Evolutionary conservation across 2,888 invertebrate genomes (phyloP).

Genomic region (Amphipyra tragopoginis): DNA sequence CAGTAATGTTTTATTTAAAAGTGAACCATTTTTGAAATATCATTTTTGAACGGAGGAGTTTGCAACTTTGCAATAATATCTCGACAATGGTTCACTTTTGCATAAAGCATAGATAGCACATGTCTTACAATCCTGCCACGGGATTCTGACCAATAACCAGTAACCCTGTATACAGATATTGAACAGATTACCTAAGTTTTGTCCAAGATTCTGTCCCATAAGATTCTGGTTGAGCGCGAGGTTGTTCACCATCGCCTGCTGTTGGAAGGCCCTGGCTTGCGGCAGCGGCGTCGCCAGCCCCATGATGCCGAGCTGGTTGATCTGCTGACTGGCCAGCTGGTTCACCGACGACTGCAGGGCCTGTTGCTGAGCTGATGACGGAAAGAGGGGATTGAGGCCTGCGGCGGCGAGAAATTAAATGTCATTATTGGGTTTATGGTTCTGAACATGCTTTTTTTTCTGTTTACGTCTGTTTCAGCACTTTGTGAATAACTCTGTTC

Average conservation of each 20-base stretch:
- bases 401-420: constrained; percentile 39
- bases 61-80: no score
- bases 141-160: no score
- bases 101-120: no score
- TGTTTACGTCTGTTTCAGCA: constrained; percentile 44
- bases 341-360: constrained; percentile 75
- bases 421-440: constrained; percentile 26
- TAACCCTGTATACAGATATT: no score
- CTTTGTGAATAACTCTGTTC: background rate
- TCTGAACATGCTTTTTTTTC: constrained; percentile 1
- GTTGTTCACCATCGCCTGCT: constrained; percentile 74
- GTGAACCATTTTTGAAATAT: no score
- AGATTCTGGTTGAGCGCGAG: constrained; percentile 79
- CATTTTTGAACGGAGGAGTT: no score
- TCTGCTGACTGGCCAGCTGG: constrained; percentile 70
- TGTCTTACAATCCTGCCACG: no score
- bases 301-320: constrained; percentile 76
- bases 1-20: no score
- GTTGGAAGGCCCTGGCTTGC: constrained; percentile 62
- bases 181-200: constrained; percentile 72
- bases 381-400: constrained; percentile 58
- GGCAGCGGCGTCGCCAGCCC: constrained; percentile 69
- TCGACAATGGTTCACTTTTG: no score
- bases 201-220: constrained; percentile 80
- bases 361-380: constrained; percentile 78